Percentiles rank a stretch among this genome's conserved stretches.
phyloP scores from a whole-genome alignment of 1,140 invertebrate species.

The Drosophila suzukii region DNA sequence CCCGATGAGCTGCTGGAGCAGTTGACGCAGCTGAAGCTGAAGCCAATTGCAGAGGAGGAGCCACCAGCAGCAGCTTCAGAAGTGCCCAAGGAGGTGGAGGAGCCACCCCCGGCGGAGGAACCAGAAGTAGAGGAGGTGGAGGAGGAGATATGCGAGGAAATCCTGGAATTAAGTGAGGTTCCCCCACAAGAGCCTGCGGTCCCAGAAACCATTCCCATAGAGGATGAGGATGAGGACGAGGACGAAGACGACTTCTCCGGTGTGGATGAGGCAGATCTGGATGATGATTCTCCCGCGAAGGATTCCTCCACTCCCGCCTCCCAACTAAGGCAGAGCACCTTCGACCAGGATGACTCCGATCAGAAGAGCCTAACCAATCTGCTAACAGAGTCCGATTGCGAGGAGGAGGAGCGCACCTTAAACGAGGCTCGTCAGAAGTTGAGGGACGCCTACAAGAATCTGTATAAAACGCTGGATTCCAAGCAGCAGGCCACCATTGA shows the following conservation, averaged over 20 bases:
- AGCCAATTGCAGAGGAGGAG: slow-evolving; percentile 61
- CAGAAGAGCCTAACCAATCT: slow-evolving; percentile 76
- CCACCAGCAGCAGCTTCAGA: background rate
- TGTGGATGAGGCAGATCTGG: slow-evolving; percentile 65
- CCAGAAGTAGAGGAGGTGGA: slow-evolving; percentile 34
- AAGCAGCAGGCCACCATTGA: slow-evolving; percentile 58
- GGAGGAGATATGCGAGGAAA: slow-evolving; percentile 81
- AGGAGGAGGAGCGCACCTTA: slow-evolving; percentile 68
- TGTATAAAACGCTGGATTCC: slow-evolving; percentile 66
- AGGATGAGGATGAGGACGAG: slow-evolving; percentile 24
- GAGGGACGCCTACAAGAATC: slow-evolving; percentile 63
- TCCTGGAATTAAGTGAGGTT: slow-evolving; percentile 58
- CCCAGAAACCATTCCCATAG: background rate
- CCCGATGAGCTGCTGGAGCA: slow-evolving; percentile 85
- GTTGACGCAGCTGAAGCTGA: slow-evolving; percentile 87
- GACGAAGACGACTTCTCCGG: slow-evolving; percentile 66
- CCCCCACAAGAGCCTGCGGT: background rate
- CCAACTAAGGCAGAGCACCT: slow-evolving; percentile 59
- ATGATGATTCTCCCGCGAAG: slow-evolving; percentile 19
- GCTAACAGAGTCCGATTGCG: slow-evolving; percentile 74
- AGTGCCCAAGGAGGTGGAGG: background rate
- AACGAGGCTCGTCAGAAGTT: slow-evolving; percentile 63
- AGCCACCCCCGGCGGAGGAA: background rate
- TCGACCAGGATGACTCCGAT: slow-evolving; percentile 69
- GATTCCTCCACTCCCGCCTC: background rate